Percentiles rank a stretch among this genome's conserved stretches.
These are phyloP conservation scores for Copidosoma floridanum DNA, from an alignment of 1,140 invertebrate species.

Conservation along the genomic window DNA sequence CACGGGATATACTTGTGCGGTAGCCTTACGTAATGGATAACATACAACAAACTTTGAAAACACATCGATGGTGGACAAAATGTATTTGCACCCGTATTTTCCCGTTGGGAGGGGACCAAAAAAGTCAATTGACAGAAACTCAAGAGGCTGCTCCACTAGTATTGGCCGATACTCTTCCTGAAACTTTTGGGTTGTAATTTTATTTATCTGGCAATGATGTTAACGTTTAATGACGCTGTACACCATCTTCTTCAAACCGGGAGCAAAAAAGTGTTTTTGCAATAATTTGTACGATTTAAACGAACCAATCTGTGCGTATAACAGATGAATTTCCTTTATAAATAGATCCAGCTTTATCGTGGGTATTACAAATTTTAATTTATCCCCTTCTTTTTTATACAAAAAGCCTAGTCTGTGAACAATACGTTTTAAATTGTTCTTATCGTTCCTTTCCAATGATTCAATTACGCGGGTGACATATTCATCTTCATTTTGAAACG, in stretches of 20 bases:
- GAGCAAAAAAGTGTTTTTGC: neutral
- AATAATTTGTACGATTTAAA: neutral
- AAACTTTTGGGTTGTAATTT: neutral
- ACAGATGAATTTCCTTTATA: neutral
- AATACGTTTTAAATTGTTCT: neutral
- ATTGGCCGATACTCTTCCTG: neutral
- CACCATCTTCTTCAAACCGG: neutral
- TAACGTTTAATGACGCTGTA: neutral
- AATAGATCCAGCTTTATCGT: neutral
- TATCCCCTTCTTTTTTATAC: neutral
- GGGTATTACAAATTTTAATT: neutral
- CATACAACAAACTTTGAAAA: no score
- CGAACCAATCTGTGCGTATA: neutral
- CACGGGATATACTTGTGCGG: no score
- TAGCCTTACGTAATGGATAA: neutral
- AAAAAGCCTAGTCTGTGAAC: neutral
- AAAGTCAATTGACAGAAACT: neutral
- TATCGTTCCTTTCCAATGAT: neutral
- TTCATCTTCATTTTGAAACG: neutral
- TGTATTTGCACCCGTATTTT: neutral
- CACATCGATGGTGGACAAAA: neutral
- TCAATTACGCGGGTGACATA: neutral
- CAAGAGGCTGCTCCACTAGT: neutral
- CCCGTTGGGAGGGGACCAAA: neutral
- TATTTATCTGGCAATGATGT: neutral